Evolutionary conservation across 2,888 invertebrate species (phyloP).

Genomic region (Drosophila hamatofila): DNA sequence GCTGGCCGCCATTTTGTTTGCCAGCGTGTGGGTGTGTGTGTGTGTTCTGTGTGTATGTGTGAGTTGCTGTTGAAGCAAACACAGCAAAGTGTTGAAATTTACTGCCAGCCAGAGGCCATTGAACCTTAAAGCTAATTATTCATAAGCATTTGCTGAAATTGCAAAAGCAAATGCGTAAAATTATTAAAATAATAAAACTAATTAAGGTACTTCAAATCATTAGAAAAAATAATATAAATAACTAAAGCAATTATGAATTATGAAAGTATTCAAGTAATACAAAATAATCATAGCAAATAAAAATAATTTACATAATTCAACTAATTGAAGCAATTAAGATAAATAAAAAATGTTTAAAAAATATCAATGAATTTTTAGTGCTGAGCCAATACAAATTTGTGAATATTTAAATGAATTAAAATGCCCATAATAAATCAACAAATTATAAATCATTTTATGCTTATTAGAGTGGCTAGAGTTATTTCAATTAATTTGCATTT

Average conservation of each 20-base stretch:
- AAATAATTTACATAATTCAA: background rate
- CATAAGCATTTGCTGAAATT: constrained; percentile 5
- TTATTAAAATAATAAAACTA: constrained; percentile 12
- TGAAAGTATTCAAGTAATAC: background rate
- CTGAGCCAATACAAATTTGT: too few species aligned
- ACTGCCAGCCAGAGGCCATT: constrained; percentile 30
- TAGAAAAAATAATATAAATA: background rate
- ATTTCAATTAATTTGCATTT: too few species aligned
- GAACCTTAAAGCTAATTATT: constrained; percentile 40
- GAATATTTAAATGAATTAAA: too few species aligned
- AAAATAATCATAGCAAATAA: background rate
- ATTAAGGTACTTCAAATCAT: background rate
- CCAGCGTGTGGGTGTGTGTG: background rate
- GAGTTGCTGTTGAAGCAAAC: constrained; percentile 1
- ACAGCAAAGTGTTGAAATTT: constrained; percentile 18
- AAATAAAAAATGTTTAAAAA: too few species aligned
- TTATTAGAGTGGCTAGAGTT: too few species aligned
- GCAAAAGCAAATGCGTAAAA: constrained; percentile 11
- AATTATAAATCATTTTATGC: too few species aligned
- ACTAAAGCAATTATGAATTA: background rate
- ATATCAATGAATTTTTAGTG: too few species aligned
- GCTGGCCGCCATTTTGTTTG: constrained; percentile 45
- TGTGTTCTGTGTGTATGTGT: constrained; percentile 1
- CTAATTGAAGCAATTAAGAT: background rate
- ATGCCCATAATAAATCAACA: too few species aligned